These are phyloP conservation scores for Sepioteuthis lessoniana DNA, from an alignment of 2,888 invertebrate species.

Conservation along the genomic window DNA sequence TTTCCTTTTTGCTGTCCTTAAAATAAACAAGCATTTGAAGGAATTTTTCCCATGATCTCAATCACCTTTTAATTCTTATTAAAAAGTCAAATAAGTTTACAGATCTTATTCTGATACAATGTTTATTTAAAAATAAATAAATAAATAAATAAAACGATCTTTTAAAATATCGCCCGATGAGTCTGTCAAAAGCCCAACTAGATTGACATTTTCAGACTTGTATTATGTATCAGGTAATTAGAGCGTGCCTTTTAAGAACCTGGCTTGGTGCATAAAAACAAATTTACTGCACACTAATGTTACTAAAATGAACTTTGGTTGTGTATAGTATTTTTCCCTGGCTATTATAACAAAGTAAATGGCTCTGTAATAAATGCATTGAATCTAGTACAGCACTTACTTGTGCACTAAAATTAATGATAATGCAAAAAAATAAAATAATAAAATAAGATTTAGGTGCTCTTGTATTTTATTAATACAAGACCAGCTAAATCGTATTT, in stretches of 20 bases:
- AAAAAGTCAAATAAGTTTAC: background rate
- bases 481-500: no score
- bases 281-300: no score
- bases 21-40: background rate
- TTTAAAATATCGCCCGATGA: background rate
- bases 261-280: no score
- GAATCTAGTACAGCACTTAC: no score
- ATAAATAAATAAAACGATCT: background rate
- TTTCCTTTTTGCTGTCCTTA: background rate
- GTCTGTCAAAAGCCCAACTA: background rate
- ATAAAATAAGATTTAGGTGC: no score
- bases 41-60: background rate
- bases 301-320: no score
- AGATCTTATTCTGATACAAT: background rate
- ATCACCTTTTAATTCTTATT: background rate
- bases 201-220: background rate
- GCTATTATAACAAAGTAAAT: no score
- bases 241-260: background rate
- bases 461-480: no score
- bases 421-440: no score
- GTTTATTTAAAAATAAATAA: background rate
- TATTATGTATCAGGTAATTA: background rate
- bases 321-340: no score
- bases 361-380: no score
- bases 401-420: no score